Base-by-base conservation (phyloP, 2,113 vertebrate species). In the Triplophysa siluroides region DNA sequence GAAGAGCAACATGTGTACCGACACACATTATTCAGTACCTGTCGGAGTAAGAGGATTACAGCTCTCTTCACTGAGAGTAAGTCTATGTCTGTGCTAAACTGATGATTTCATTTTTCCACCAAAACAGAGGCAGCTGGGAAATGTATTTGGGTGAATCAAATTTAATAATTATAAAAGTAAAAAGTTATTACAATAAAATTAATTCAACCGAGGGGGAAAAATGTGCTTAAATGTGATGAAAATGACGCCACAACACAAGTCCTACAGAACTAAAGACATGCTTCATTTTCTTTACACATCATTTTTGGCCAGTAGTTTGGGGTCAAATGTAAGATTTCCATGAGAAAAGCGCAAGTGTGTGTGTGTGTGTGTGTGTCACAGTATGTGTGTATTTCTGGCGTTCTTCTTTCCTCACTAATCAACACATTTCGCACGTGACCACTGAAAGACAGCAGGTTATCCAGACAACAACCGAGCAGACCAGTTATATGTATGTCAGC, bases 341-440 rank as follows among this genome's bases (percentile, higher is more conserved):
- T 45, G 43, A 45, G 10, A 45, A 11, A 45, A 2, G 1, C 11
- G 43, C 43, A 10, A 10, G 43, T 45, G 43, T 75, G 43, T 60
- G 54, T 79, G 56, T 71, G 23, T 58, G 50, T 50, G 61, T 83
- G 78, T 81, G 56, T 47, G 52, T 79, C 4, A 38, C 72, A 72
- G 82, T 80, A 38, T 7, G 33, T 38, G 6, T 47, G 72, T 66
- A 18, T 43, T 18, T 66, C 60, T 83, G 78, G 82, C 67, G 23
- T 77, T 47, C 60, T 47, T 2, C 29, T 56, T 26, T 69, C 63
- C 64, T 80, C 45, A 58, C 78, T 78, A 80, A 81, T 81, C 78
- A 81, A 81, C 79, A 84, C 83, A 11, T 78, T 78, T 79, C 50
- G 62, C 63, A 81, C 75, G 68, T 66, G 63, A 74, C 61, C 67